Percentiles rank a stretch among this genome's conserved stretches.
These are phyloP conservation scores for Protomyctophum bolini DNA, from an alignment of 2,113 vertebrate genomes.

Conservation along the genomic window DNA sequence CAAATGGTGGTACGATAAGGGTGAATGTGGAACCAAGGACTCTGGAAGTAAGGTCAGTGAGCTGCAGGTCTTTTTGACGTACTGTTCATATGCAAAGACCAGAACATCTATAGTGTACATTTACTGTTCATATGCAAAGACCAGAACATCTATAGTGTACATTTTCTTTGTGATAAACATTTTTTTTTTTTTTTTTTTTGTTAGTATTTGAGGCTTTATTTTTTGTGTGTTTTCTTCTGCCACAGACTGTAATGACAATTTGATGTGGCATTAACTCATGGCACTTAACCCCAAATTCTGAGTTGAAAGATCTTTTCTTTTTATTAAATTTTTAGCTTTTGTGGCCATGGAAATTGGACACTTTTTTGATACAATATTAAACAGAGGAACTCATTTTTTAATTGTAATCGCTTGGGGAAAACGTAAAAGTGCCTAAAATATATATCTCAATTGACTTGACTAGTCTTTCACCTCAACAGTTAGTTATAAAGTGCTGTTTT, in stretches of 20 bases:
- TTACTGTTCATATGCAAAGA: slow-evolving; percentile 83
- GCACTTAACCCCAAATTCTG: slow-evolving; percentile 66
- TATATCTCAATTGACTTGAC: slow-evolving; percentile 28
- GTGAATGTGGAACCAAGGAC: slow-evolving; percentile 98
- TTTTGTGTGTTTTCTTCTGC: slow-evolving; percentile 39
- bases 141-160: slow-evolving; percentile 73
- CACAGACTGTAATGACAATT: slow-evolving; percentile 62
- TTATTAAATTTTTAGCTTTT: slow-evolving; percentile 31
- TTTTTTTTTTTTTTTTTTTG: slow-evolving; percentile 29
- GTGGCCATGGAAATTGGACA: slow-evolving; percentile 42
- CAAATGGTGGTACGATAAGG: slow-evolving; percentile 99
- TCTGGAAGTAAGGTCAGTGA: slow-evolving; percentile 99
- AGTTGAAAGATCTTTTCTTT: slow-evolving; percentile 27
- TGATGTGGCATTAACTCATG: slow-evolving; percentile 53
- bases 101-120: slow-evolving; percentile 73
- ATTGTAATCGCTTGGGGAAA: slow-evolving; percentile 73
- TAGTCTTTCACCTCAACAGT: slow-evolving; percentile 58
- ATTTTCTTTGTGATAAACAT: slow-evolving; percentile 69
- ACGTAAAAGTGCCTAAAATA: slow-evolving; percentile 65
- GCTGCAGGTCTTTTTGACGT: slow-evolving; percentile 97
- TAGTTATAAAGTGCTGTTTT: slow-evolving; percentile 77
- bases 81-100: slow-evolving; percentile 89
- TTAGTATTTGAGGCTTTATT: slow-evolving; percentile 38
- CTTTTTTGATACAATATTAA: slow-evolving; percentile 57
- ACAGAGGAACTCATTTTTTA: slow-evolving; percentile 51